phyloP scores from a whole-genome alignment of 1,140 invertebrate genomes.

The Hermetia illucens region DNA sequence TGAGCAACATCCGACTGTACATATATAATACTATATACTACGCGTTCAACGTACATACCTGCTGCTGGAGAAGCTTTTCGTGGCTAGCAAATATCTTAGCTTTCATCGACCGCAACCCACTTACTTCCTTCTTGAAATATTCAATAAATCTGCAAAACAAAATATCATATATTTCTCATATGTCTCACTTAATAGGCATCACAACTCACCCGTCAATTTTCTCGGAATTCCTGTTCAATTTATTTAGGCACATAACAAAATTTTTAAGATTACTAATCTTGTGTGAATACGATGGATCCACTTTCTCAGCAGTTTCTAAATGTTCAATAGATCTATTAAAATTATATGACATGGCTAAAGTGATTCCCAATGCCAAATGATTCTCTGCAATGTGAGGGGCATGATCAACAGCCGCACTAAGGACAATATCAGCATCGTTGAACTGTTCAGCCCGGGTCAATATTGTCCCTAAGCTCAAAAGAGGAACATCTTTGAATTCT shows the following conservation, averaged over 20 bases:
- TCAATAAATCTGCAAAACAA: slow-evolving; percentile 17
- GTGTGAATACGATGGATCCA: slow-evolving; percentile 37
- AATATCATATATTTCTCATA: slow-evolving; percentile 44
- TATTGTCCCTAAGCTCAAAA: slow-evolving; percentile 69
- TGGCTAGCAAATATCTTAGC: slow-evolving; percentile 20
- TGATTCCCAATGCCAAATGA: slow-evolving; percentile 66
- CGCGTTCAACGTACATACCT: slow-evolving; percentile 8
- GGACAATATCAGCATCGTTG: slow-evolving; percentile 63
- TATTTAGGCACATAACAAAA: slow-evolving; percentile 25
- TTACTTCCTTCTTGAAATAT: slow-evolving; percentile 26
- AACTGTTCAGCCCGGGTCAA: slow-evolving; percentile 56
- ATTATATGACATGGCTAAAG: slow-evolving; percentile 49
- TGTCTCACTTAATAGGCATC: background rate
- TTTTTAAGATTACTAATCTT: slow-evolving; percentile 21
- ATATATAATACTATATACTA: too few relatives aligned
- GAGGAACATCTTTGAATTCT: slow-evolving; percentile 59
- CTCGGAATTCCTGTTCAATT: slow-evolving; percentile 22
- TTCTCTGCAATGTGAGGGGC: slow-evolving; percentile 52
- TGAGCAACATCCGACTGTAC: too few relatives aligned
- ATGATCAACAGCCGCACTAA: slow-evolving; percentile 67
- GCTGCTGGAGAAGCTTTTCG: slow-evolving; percentile 23
- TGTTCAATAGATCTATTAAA: slow-evolving; percentile 43
- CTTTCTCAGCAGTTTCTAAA: slow-evolving; percentile 55
- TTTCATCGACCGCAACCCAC: slow-evolving; percentile 24
- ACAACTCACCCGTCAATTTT: slow-evolving; percentile 17